These are phyloP conservation scores for Galbula dea DNA, from an alignment of 2,113 vertebrate genomes.

Conservation along the genomic window DNA sequence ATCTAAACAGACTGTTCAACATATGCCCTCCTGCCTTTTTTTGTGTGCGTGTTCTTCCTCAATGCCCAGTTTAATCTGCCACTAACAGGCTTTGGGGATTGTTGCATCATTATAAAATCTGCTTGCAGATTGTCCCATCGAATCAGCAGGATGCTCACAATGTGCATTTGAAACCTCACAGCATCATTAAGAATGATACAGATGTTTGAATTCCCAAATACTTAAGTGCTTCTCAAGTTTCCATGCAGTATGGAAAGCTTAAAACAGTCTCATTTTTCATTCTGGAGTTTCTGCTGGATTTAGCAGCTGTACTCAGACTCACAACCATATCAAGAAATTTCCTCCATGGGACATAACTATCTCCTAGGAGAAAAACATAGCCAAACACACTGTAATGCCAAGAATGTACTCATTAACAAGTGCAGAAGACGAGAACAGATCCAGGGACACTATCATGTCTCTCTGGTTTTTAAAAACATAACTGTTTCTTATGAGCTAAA, in stretches of 20 bases:
- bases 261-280: slow-evolving; percentile 10
- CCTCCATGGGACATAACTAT: neutral
- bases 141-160: neutral
- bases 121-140: neutral
- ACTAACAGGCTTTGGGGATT: neutral
- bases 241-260: neutral
- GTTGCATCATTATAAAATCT: neutral
- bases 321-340: neutral
- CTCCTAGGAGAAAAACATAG: slow-evolving; percentile 42
- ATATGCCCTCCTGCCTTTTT: neutral
- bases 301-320: neutral
- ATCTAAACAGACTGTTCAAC: neutral
- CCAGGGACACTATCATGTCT: neutral
- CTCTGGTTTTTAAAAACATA: neutral
- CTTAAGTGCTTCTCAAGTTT: neutral
- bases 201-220: neutral
- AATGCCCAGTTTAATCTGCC: neutral
- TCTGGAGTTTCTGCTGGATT: neutral
- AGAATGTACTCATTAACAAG: neutral
- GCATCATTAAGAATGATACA: neutral
- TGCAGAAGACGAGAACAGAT: neutral
- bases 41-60: neutral
- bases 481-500: neutral
- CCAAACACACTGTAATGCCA: slow-evolving; percentile 2
- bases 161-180: neutral